Evolutionary conservation across 2,797 vertebrate genomes (phyloP).

Genomic region (Bovichtus variegatus): DNA sequence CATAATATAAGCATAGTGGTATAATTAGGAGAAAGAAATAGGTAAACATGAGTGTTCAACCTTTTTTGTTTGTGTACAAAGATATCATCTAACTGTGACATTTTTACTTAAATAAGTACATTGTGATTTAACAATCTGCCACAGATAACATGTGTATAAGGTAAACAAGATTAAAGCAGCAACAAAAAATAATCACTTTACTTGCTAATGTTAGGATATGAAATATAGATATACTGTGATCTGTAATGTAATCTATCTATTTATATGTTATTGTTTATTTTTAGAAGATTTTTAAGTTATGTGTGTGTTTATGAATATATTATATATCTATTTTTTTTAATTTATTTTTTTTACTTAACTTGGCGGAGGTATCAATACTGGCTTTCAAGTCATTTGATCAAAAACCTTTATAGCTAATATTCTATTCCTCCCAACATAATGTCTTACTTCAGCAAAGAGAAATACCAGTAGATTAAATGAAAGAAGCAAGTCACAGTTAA

Average conservation of each 20-base stretch:
- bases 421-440: neutral
- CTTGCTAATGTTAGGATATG: neutral
- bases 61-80: neutral
- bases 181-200: neutral
- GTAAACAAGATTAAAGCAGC: neutral
- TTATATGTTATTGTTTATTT: neutral
- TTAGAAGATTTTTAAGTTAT: neutral
- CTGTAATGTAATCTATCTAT: neutral
- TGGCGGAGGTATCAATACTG: too few relatives aligned
- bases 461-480: neutral
- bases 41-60: neutral
- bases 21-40: neutral
- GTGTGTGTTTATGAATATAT: neutral
- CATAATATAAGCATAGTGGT: neutral
- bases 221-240: neutral
- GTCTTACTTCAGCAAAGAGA: neutral
- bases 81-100: neutral
- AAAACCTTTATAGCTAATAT: neutral
- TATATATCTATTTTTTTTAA: neutral
- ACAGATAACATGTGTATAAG: neutral
- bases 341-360: too few relatives aligned
- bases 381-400: neutral
- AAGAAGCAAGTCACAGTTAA: neutral
- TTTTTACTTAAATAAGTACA: neutral
- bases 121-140: neutral